Conservation (phyloP, 2,113 vertebrate genomes). For the Struthio camelus region DNA sequence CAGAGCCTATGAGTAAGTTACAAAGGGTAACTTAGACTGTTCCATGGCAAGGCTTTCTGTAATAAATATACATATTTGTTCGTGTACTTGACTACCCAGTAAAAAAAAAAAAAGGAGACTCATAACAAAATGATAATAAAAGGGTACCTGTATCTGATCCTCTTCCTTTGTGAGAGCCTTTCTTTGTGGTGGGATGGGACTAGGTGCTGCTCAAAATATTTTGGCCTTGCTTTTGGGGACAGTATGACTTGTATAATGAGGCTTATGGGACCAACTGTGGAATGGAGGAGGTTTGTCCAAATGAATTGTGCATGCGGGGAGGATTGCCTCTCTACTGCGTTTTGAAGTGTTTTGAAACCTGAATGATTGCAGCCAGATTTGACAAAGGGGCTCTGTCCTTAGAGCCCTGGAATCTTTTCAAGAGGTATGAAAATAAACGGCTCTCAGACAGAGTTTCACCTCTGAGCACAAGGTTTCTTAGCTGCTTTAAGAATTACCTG, state of each 20-base stretch:
- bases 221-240: neutral
- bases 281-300: neutral
- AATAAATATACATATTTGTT: neutral
- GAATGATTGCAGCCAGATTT: no score
- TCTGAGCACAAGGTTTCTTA: neutral
- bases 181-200: neutral
- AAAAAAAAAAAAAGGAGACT: neutral
- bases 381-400: neutral
- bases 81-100: neutral
- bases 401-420: fast-evolving
- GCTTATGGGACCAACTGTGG: neutral
- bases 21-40: neutral
- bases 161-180: neutral
- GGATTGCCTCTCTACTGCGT: neutral
- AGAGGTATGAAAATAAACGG: neutral
- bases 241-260: neutral
- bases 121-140: neutral
- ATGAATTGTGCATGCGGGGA: neutral
- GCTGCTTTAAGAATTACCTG: neutral
- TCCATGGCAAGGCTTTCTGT: neutral
- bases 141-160: neutral
- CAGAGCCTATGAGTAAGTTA: neutral
- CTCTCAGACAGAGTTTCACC: neutral
- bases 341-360: neutral
- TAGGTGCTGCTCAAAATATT: neutral